phyloP scores from a whole-genome alignment of 2,113 vertebrate species.

The Dasyprocta punctata region DNA sequence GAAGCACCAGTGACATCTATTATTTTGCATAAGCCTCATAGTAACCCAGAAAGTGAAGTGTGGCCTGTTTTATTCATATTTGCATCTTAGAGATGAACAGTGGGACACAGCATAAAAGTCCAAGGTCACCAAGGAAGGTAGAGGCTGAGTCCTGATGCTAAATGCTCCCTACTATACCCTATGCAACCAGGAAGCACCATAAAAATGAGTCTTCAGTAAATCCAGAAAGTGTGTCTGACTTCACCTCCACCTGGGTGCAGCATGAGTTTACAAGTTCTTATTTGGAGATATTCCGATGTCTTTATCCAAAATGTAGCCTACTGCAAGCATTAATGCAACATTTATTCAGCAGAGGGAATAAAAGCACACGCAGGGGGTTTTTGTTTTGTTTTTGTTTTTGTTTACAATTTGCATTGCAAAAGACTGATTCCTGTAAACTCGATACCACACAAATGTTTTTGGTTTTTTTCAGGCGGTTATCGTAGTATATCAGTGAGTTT shows the following conservation, averaged over 20 bases:
- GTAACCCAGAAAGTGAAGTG: not conserved
- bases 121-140: too few species aligned
- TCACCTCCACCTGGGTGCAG: not conserved
- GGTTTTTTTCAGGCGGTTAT: not conserved
- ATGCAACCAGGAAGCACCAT: fast-evolving
- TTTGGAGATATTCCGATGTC: not conserved
- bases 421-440: too few species aligned
- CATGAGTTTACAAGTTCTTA: not conserved
- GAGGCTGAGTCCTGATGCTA: fast-evolving
- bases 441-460: not conserved
- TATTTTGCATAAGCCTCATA: not conserved
- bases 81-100: not conserved
- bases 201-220: too few species aligned
- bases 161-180: fast-evolving
- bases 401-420: not conserved
- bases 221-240: not conserved
- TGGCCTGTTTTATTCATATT: not conserved
- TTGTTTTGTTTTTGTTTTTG: not conserved
- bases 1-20: not conserved
- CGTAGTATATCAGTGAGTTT: not conserved
- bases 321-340: not conserved
- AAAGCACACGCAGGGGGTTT: not conserved
- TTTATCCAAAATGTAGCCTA: not conserved
- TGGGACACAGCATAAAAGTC: not conserved
- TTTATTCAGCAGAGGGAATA: not conserved